phyloP scores from a whole-genome alignment of 1,140 invertebrate species.

The Paraescarpia echinospica region DNA sequence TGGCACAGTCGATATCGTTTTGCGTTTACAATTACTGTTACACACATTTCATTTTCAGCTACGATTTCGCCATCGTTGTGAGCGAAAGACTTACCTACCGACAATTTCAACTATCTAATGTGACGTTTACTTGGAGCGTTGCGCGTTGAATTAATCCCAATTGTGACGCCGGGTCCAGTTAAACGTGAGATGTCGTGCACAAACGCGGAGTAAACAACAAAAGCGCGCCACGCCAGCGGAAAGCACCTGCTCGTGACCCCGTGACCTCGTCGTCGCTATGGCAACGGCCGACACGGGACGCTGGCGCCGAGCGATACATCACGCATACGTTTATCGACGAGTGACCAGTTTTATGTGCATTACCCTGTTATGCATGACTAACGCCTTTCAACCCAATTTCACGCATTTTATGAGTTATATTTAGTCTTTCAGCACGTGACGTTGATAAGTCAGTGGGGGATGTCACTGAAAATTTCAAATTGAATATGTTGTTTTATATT shows the following conservation, averaged over 20 bases:
- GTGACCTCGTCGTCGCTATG: not conserved
- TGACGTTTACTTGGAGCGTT: not conserved
- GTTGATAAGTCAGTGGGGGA: too few relatives aligned
- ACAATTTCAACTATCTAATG: not conserved
- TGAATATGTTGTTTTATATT: too few relatives aligned
- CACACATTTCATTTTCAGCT: not conserved
- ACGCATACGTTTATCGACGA: not conserved
- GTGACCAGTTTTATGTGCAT: not conserved
- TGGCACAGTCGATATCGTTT: not conserved
- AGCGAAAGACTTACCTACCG: slow-evolving; percentile 3
- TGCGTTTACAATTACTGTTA: not conserved
- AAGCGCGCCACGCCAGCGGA: not conserved
- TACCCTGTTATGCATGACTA: too few relatives aligned
- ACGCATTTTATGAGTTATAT: too few relatives aligned
- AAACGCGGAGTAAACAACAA: slow-evolving; percentile 1
- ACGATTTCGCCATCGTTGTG: not conserved
- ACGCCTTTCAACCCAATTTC: too few relatives aligned
- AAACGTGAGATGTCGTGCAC: not conserved
- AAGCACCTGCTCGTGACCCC: not conserved
- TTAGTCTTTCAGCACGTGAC: too few relatives aligned
- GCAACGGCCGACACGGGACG: not conserved
- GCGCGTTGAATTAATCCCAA: not conserved
- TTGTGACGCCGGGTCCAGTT: not conserved
- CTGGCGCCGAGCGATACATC: not conserved
- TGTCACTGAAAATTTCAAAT: too few relatives aligned